Base-by-base conservation (phyloP, 1,140 invertebrate genomes). In the Penaeus japonicus region DNA sequence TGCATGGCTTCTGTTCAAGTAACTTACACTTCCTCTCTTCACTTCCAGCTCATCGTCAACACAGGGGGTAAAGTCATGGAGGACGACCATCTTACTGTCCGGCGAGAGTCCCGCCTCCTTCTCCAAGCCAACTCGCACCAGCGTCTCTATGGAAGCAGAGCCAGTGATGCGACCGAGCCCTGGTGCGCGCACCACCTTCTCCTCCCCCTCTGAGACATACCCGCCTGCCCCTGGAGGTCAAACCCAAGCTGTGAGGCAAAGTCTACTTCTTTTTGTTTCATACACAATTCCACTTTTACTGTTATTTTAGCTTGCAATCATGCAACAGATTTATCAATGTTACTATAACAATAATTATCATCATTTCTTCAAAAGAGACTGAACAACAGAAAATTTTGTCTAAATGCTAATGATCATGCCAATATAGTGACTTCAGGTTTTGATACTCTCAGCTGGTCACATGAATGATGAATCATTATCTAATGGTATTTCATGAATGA, bases 21-120 rank as follows among this genome's bases (percentile, higher is more conserved):
- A 53, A 91, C 92, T 92, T 90, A 95, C 94, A 93, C 94, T 94
- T 86, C 95, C 95, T 87, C 95, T 92, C 92, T 95, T 95, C 55
- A 97, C 96, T 93, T 96, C 95, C 54, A 99, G 93, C 92, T 99
- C 98, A 93, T 98, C 97, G 92, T 98, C 97, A 5, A 98, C 97
- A 92, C 97, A 98, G 0, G 97, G 97, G 7, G 96, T 96, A 92
- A 99, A 99, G 92, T 98, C 97, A 92, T 98, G 97, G 20, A 98
- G 93, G 20, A 98, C 97, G 73, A 98, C 96, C 97, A 98, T 98
- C 94, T 98, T 98, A 73, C 96, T 97, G 92, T 98, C 97, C 3
- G 97, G 96, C 85, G 96, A 97, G 2, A 98, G 93, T 7, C 92
- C 93, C 86, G 92, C 91, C 80, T 91, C 89, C 91, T 98, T 98